Evolutionary conservation across 2,888 invertebrate species (phyloP), one percentile per base, ranked within the genome.

Genomic region (Chrysina gloriosa): DNA sequence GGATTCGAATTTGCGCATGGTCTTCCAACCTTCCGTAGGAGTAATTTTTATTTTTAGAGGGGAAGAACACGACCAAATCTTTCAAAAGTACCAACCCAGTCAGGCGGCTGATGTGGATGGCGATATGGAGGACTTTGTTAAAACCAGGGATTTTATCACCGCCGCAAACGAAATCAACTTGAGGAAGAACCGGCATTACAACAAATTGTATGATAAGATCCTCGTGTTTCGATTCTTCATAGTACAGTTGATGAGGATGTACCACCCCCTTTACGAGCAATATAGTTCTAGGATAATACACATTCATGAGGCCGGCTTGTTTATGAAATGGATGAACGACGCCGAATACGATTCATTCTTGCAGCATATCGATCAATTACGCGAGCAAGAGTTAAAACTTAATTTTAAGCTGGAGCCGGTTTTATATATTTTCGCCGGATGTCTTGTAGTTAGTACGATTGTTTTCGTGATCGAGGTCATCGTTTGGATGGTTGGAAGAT

Each of bases 71-170:
- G 42, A 52, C 29, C 16, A 42, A 19, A 27, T 68, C 14, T 63
- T 63, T 9, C 34, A 68, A 2, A 68, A 6, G 14, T 63, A 19
- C 42, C 7, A 39, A 23, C 1, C 63, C 3, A 68, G 68, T 23
- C 29, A 68, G 6, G 9, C 14, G 19, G 45, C 23, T 9, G 21
- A 47, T 29, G 42, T 63, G 19, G 21, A 63, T 29, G 31, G 27
- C 11, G 68, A 68, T 45, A 16, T 68, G 14, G 45, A 45, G 11
- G 42, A 54, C 19, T 68, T 68, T 14, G 25, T 68, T 3, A 42
- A 54, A 11, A 52, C 31, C n/a, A 63, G 25, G 16, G 42, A 68
- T 54, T 68, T 68, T 34, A 68, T 68, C 21, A 68, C 68, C 7
- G 16, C 63, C 7, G 25, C 9, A 19, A 39, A 63, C n/a, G 68